A percentile compares a stretch with the other conserved stretches of the same genome.
Evolutionary conservation across 1,140 invertebrate genomes (phyloP).

Genomic region (Nasonia vitripennis): DNA sequence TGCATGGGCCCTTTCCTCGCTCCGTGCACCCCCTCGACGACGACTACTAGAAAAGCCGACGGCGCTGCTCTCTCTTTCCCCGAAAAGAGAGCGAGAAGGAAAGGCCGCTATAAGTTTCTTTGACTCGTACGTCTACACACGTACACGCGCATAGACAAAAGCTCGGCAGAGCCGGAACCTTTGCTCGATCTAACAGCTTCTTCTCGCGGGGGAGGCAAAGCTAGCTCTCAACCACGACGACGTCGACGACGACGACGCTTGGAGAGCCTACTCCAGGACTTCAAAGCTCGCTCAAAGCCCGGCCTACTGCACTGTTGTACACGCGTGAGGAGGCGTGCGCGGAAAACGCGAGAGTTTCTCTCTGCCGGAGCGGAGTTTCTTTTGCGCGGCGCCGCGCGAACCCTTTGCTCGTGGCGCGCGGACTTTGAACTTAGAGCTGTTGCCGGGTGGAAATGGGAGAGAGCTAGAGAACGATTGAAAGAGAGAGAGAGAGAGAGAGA

Average conservation of each 20-base stretch:
- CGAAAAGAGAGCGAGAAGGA: no score
- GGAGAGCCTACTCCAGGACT: constrained; percentile 33
- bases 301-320: neutral
- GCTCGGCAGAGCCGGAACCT: neutral
- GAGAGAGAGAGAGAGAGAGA: neutral
- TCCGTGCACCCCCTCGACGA: neutral
- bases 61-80: neutral
- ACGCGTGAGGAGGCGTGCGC: neutral
- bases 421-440: constrained; percentile 41
- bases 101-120: constrained; percentile 48
- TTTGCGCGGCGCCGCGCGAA: neutral
- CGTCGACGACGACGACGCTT: neutral
- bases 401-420: neutral
- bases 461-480: neutral
- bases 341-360: constrained; percentile 11
- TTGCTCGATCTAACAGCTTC: constrained; percentile 27
- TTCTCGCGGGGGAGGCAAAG: neutral
- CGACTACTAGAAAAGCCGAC: neutral
- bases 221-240: neutral
- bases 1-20: neutral
- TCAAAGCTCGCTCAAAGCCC: constrained; percentile 38
- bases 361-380: neutral
- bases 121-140: neutral
- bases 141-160: neutral
- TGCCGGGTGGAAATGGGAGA: constrained; percentile 27